A percentile compares a stretch with the other conserved stretches of the same genome.
Evolutionary conservation across 1,140 invertebrate species (phyloP).

Genomic region (Paraescarpia echinospica): DNA sequence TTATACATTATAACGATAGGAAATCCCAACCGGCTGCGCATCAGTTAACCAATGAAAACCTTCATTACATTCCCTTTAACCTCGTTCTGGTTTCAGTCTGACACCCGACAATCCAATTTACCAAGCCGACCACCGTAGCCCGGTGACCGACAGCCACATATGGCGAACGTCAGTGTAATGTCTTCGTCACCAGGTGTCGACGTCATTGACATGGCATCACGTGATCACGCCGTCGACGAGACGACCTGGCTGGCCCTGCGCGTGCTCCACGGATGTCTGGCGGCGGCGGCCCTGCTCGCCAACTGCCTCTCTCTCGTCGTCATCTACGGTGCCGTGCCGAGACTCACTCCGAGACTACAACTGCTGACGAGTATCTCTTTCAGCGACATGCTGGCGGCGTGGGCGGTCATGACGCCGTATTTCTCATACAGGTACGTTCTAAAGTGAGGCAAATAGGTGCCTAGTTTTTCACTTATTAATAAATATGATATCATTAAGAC

Average conservation of each 20-base stretch:
- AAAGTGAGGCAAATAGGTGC: neutral
- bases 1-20: too few relatives aligned
- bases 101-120: too few relatives aligned
- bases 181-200: neutral
- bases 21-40: too few relatives aligned
- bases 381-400: slow-evolving; percentile 23
- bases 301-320: slow-evolving; percentile 26
- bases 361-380: slow-evolving; percentile 23
- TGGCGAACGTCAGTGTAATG: neutral
- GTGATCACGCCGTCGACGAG: neutral
- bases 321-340: slow-evolving; percentile 24
- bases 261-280: slow-evolving; percentile 17
- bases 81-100: neutral
- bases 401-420: slow-evolving; percentile 27
- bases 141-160: neutral
- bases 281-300: neutral
- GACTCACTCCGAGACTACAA: slow-evolving; percentile 23
- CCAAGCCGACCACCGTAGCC: neutral
- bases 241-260: slow-evolving; percentile 9
- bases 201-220: neutral
- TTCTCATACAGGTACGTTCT: slow-evolving; percentile 16
- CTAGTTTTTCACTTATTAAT: neutral
- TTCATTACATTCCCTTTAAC: neutral
- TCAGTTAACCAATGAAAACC: too few relatives aligned
- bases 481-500: too few relatives aligned